These are phyloP conservation scores for Monodelphis domestica DNA, from an alignment of 2,797 vertebrate species.

Conservation along the genomic window DNA sequence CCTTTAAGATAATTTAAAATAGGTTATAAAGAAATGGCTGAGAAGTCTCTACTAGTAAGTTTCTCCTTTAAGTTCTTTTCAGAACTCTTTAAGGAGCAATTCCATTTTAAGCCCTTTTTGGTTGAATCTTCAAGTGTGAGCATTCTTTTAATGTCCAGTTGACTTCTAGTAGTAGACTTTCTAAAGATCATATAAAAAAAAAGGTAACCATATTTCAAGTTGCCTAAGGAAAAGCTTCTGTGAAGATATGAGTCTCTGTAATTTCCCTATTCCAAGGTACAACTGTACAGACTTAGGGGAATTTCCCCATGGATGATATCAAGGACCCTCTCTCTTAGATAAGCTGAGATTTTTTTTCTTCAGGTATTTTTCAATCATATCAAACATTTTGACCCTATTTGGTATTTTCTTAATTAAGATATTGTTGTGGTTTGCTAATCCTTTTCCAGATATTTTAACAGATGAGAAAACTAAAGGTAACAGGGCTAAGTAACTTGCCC, in stretches of 20 bases:
- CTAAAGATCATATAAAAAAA: neutral
- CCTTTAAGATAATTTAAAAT: neutral
- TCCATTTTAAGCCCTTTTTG: neutral
- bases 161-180: neutral
- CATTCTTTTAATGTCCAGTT: neutral
- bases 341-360: neutral
- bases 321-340: neutral
- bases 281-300: neutral
- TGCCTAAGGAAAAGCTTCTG: neutral
- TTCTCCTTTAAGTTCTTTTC: neutral
- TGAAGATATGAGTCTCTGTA: neutral
- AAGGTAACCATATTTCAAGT: neutral
- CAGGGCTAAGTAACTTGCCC: no score
- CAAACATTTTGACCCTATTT: no score
- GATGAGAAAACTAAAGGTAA: no score
- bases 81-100: neutral
- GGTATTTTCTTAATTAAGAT: no score
- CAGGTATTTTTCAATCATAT: no score
- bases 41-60: neutral
- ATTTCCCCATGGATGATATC: neutral
- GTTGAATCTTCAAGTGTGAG: neutral
- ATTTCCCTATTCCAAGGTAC: neutral
- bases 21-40: neutral
- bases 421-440: no score
- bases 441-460: no score